Conservation (phyloP, 2,113 vertebrate species). For the Fulica atra region DNA sequence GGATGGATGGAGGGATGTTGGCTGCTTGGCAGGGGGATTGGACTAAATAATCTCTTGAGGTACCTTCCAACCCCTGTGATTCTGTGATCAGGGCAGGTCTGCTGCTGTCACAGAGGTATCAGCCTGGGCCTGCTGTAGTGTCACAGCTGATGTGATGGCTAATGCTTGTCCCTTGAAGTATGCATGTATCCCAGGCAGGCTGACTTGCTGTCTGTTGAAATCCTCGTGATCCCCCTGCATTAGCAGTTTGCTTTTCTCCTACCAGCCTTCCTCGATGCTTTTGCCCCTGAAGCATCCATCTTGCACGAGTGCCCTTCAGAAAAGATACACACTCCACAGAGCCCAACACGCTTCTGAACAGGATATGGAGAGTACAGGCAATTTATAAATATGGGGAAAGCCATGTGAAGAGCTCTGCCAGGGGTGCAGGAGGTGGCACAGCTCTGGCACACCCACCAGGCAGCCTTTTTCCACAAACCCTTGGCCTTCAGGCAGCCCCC, state of each 20-base stretch:
- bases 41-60: too few species aligned
- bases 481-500: not conserved
- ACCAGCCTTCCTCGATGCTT: accelerated
- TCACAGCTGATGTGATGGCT: accelerated
- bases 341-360: not conserved
- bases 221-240: not conserved
- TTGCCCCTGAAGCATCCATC: not conserved
- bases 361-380: not conserved
- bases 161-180: not conserved
- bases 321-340: accelerated
- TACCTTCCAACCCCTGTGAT: too few species aligned
- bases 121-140: not conserved
- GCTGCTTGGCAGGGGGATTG: not conserved
- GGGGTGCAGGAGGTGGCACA: not conserved
- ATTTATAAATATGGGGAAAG: not conserved
- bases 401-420: not conserved
- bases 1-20: not conserved
- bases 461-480: not conserved
- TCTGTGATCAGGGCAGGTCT: not conserved
- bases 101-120: not conserved
- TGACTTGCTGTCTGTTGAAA: not conserved
- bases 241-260: not conserved
- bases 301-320: not conserved
- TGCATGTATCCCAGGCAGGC: not conserved
- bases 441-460: not conserved